Conservation (phyloP, 2,797 vertebrate genomes). For the Spinibarbus caldwelli region DNA sequence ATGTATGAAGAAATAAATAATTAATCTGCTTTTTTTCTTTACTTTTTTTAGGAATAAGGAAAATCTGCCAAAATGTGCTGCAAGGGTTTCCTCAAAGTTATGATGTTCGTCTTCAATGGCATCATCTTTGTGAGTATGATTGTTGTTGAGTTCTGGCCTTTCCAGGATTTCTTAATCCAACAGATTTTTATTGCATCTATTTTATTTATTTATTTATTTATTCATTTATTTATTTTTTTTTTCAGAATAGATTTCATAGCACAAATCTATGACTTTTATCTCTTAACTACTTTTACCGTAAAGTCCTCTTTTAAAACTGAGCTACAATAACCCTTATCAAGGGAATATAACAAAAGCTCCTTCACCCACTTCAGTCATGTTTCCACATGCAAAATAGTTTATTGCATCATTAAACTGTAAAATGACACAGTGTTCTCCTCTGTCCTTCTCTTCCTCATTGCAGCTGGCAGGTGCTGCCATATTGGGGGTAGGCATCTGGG, state of each 20-base stretch:
- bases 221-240: rapidly evolving
- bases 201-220: rapidly evolving
- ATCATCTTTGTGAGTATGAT: conserved; percentile 71
- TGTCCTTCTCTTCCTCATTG: not conserved
- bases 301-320: not conserved
- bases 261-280: not conserved
- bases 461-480: conserved; percentile 79
- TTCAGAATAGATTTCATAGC: not conserved
- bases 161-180: not conserved
- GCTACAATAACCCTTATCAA: not conserved
- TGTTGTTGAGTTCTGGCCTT: not conserved
- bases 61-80: conserved; percentile 62
- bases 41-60: not conserved
- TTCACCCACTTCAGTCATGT: not conserved
- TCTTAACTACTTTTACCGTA: not conserved
- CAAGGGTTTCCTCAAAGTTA: conserved; percentile 65
- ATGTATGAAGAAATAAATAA: not conserved
- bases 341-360: not conserved
- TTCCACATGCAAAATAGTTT: not conserved
- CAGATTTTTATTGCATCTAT: not conserved
- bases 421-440: not conserved
- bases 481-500: conserved; percentile 82
- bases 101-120: conserved; percentile 72
- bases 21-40: too few species aligned
- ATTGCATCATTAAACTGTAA: not conserved